Percentiles rank a stretch among this genome's conserved stretches.
Conservation (phyloP, 2,113 vertebrate species). For the Sceloporus undulatus region DNA sequence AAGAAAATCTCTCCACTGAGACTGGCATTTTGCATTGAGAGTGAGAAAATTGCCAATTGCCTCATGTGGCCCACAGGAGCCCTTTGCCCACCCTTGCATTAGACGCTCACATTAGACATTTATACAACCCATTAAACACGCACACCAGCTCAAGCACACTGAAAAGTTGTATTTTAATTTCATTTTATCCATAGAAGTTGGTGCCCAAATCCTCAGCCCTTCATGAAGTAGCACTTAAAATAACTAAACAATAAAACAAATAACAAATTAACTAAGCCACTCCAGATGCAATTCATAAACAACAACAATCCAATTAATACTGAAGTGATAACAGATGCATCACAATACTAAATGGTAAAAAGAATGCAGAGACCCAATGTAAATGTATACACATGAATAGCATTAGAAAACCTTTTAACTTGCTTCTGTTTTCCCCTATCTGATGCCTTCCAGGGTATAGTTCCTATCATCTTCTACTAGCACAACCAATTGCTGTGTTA, state of each 20-base stretch:
- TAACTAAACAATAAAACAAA: too few relatives aligned
- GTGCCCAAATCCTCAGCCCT: background rate
- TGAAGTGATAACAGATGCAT: background rate
- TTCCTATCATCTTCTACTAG: background rate
- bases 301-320: background rate
- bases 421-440: background rate
- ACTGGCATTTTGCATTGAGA: background rate
- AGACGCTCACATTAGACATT: too few relatives aligned
- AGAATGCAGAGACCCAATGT: background rate
- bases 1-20: background rate
- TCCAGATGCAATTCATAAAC: background rate
- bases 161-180: background rate
- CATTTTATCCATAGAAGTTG: background rate
- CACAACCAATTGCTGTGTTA: background rate
- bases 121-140: too few relatives aligned
- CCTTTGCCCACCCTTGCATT: too few relatives aligned
- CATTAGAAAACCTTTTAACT: conserved; percentile 25
- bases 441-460: background rate
- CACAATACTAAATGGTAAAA: background rate
- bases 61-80: too few relatives aligned
- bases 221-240: background rate
- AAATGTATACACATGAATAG: background rate
- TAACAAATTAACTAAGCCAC: background rate
- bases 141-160: too few relatives aligned
- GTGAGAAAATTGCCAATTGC: background rate